These are phyloP conservation scores for Brotogeris chrysoptera DNA, from an alignment of 2,797 vertebrate species.

Conservation along the genomic window DNA sequence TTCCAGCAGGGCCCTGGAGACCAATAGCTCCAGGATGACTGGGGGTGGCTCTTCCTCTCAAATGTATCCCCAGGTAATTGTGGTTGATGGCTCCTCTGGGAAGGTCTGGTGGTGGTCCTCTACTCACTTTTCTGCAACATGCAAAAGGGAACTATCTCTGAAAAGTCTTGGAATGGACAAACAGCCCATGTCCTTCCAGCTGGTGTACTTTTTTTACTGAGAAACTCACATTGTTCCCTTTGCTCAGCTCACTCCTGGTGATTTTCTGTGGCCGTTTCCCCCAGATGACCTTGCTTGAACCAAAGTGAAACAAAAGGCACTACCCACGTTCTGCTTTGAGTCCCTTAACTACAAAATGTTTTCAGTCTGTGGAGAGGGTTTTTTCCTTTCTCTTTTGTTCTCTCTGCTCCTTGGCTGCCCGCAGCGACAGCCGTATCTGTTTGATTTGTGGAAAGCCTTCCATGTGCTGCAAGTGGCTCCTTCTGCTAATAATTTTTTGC, in stretches of 20 bases:
- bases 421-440: background rate
- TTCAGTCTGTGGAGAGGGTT: background rate
- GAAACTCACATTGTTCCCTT: background rate
- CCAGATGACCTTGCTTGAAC: background rate
- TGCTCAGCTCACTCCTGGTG: background rate
- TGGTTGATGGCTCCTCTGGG: background rate
- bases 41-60: background rate
- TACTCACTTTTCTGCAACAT: background rate
- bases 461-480: slow-evolving; percentile 5
- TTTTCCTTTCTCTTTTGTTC: background rate
- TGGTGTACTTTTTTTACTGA: background rate
- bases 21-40: background rate
- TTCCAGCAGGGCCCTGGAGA: background rate
- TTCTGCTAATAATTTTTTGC: slow-evolving; percentile 56
- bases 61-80: background rate
- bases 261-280: background rate
- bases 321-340: background rate
- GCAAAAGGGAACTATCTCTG: background rate
- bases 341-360: background rate
- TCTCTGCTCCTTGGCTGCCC: slow-evolving; percentile 6
- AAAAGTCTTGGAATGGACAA: background rate
- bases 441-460: slow-evolving; percentile 42
- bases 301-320: background rate
- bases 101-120: background rate
- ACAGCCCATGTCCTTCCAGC: background rate